Conservation (phyloP, 2,888 invertebrate species). For the Pristionchus japonicus region DNA sequence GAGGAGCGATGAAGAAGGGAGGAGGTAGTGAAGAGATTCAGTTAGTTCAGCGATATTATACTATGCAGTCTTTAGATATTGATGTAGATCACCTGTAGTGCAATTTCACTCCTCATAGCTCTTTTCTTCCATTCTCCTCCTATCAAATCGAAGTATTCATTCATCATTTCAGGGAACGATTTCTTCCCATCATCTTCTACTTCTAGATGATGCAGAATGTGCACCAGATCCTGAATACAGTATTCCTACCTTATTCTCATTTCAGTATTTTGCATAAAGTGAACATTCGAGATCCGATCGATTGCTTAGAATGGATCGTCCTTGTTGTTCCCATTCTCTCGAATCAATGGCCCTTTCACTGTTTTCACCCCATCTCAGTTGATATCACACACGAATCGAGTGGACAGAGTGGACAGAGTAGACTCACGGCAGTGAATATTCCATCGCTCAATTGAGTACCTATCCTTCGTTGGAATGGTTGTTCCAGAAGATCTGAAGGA, state of each 20-base stretch:
- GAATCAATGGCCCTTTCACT: constrained; percentile 36
- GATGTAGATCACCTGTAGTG: constrained; percentile 19
- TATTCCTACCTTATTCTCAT: background rate
- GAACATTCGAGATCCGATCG: background rate
- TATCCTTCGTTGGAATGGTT: constrained; percentile 22
- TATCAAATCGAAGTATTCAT: constrained; percentile 31
- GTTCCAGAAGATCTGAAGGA: constrained; percentile 38
- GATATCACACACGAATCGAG: constrained; percentile 13
- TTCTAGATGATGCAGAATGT: constrained; percentile 39
- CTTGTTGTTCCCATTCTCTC: constrained; percentile 33
- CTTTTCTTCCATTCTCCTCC: constrained; percentile 45
- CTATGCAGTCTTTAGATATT: background rate
- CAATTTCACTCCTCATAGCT: constrained; percentile 41
- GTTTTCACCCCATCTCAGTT: constrained; percentile 9
- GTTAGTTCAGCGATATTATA: background rate
- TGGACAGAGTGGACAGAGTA: background rate
- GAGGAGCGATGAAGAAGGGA: background rate
- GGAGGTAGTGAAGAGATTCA: background rate
- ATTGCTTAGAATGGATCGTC: background rate
- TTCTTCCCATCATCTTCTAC: constrained; percentile 23
- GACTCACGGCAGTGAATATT: background rate
- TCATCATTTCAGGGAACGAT: constrained; percentile 33
- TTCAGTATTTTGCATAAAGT: background rate
- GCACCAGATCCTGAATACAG: constrained; percentile 37
- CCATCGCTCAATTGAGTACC: constrained; percentile 37